These are phyloP conservation scores for Nemotelus pantherinus DNA, from an alignment of 2,888 invertebrate genomes.

Conservation along the genomic window DNA sequence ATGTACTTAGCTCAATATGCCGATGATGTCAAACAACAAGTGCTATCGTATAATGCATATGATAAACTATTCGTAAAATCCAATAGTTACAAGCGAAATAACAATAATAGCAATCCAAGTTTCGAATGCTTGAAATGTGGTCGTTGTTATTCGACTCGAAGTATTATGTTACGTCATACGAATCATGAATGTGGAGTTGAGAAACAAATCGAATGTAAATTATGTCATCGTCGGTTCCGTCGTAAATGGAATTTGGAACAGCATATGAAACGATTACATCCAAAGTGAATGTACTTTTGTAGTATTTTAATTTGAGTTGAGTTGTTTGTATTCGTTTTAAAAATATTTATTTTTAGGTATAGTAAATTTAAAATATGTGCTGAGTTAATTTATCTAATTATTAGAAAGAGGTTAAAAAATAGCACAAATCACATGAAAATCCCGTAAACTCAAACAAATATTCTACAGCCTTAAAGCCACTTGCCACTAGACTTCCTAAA, in stretches of 20 bases:
- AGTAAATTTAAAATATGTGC: too few species aligned
- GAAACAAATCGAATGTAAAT: constrained; percentile 61
- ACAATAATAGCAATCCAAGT: constrained; percentile 36
- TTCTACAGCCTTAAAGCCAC: too few species aligned
- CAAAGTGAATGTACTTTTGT: constrained; percentile 13
- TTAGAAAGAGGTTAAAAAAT: too few species aligned
- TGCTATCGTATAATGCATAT: constrained; percentile 5
- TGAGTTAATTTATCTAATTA: too few species aligned
- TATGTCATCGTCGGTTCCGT: constrained; percentile 63
- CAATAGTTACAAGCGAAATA: constrained; percentile 47
- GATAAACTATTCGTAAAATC: constrained; percentile 16
- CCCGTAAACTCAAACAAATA: too few species aligned
- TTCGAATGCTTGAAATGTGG: constrained; percentile 55
- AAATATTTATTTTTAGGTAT: too few species aligned
- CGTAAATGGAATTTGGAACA: constrained; percentile 67
- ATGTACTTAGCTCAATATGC: constrained; percentile 53
- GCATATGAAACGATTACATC: constrained; percentile 66
- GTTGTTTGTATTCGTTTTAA: too few species aligned
- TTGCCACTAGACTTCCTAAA: too few species aligned
- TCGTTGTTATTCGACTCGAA: constrained; percentile 55
- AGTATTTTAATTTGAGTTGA: too few species aligned
- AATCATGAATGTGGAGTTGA: constrained; percentile 61
- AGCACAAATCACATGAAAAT: too few species aligned
- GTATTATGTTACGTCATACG: constrained; percentile 55
- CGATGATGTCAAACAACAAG: constrained; percentile 43